These are phyloP conservation scores for Pachypanchax playfairii DNA, from an alignment of 2,113 vertebrate species.

Conservation along the genomic window DNA sequence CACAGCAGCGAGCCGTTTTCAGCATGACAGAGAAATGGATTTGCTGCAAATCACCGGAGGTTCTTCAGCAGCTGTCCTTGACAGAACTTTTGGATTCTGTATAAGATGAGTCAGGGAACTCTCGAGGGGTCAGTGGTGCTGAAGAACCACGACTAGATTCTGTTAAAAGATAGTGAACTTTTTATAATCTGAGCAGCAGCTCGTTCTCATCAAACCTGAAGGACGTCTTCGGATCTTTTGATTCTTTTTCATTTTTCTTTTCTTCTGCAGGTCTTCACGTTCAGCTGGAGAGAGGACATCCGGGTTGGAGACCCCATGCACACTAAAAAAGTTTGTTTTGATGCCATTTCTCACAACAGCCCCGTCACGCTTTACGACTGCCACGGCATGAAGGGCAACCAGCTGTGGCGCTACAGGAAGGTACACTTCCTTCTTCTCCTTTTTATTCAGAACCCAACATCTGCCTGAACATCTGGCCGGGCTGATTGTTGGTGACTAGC, in stretches of 20 bases:
- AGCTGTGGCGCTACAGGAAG: constrained; percentile 94
- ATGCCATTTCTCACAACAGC: constrained; percentile 91
- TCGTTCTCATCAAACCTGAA: too few relatives aligned
- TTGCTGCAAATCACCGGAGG: constrained; percentile 36
- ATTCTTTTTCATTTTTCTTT: neutral
- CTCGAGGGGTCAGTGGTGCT: too few relatives aligned
- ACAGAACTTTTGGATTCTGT: constrained; percentile 12
- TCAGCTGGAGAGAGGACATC: constrained; percentile 96
- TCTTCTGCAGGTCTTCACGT: constrained; percentile 88
- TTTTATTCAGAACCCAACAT: too few relatives aligned
- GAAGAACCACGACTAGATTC: too few relatives aligned
- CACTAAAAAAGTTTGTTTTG: constrained; percentile 95
- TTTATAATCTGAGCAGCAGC: too few relatives aligned
- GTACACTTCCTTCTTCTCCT: constrained; percentile 57
- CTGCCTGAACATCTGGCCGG: neutral
- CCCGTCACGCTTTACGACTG: constrained; percentile 95
- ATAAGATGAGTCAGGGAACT: neutral
- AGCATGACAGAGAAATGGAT: constrained; percentile 18
- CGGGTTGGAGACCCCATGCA: constrained; percentile 93
- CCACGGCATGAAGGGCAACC: constrained; percentile 97
- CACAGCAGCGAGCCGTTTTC: constrained; percentile 33
- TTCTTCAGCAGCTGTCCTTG: constrained; percentile 19
- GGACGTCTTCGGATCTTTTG: too few relatives aligned
- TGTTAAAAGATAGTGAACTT: too few relatives aligned
- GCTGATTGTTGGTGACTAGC: neutral